A percentile compares a stretch with the other conserved stretches of the same genome.
Evolutionary conservation across 1,140 invertebrate species (phyloP).

Genomic region (Antheraea mylitta): DNA sequence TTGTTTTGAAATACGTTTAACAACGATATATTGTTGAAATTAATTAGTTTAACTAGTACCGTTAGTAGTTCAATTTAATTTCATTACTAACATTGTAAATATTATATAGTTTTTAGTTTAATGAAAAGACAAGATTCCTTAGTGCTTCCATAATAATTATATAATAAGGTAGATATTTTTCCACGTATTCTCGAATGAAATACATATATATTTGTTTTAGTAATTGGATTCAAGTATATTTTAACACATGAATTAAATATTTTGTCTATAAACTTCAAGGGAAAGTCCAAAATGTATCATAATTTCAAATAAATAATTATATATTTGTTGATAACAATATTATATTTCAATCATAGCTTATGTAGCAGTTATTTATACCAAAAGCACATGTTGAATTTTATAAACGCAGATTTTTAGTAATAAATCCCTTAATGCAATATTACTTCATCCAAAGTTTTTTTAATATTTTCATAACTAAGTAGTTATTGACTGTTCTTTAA

Average conservation of each 20-base stretch:
- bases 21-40: conserved; percentile 21
- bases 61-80: conserved; percentile 7
- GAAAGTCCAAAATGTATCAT: neutral
- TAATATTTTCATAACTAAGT: neutral
- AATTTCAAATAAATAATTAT: neutral
- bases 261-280: too few relatives aligned
- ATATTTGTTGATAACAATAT: neutral
- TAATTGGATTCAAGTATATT: neutral
- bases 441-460: neutral
- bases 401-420: neutral
- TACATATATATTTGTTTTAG: neutral
- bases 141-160: conserved; percentile 46
- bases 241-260: neutral
- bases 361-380: neutral
- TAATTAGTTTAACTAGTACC: conserved; percentile 22
- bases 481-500: neutral
- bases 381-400: neutral
- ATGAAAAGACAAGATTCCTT: conserved; percentile 38
- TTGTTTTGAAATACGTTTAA: neutral
- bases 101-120: conserved; percentile 29
- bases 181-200: neutral
- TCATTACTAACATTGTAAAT: conserved; percentile 19
- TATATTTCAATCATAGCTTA: too few relatives aligned
- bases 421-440: neutral
- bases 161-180: neutral